Evolutionary conservation across 2,797 vertebrate species (phyloP).

Genomic region (Eurystomus glaucurus): DNA sequence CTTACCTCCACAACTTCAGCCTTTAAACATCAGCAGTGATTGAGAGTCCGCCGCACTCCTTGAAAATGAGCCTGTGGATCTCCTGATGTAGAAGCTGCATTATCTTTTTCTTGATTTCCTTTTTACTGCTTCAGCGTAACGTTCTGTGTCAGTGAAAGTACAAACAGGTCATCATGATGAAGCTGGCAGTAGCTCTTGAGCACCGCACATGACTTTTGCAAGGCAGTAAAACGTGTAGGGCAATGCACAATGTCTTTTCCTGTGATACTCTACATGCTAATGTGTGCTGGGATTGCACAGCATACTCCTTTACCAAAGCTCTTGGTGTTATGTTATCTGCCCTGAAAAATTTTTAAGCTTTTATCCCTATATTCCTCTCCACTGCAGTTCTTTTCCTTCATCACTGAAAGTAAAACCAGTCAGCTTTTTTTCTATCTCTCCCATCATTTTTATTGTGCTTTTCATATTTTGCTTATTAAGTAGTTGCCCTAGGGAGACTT

Average conservation of each 20-base stretch:
- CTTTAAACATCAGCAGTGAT: neutral
- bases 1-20: neutral
- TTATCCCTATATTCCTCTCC: neutral
- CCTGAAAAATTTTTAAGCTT: neutral
- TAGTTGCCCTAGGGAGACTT: conserved; percentile 13
- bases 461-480: conserved; percentile 60
- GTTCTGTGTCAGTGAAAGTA: conserved; percentile 11
- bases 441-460: conserved; percentile 24
- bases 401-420: conserved; percentile 18
- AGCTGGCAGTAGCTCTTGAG: conserved; percentile 20
- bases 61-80: neutral
- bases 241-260: neutral
- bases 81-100: neutral
- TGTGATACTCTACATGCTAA: conserved; percentile 18
- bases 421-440: neutral
- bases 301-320: neutral
- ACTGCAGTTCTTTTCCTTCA: conserved; percentile 14
- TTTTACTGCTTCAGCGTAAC: conserved; percentile 35
- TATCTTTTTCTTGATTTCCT: conserved; percentile 28
- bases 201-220: conserved; percentile 13
- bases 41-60: neutral
- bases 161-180: conserved; percentile 28
- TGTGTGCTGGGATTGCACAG: conserved; percentile 15
- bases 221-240: conserved; percentile 29
- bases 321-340: neutral